Base-by-base conservation (phyloP, 92 coral and sea anemone species). In the Desmophyllum pertusum region DNA sequence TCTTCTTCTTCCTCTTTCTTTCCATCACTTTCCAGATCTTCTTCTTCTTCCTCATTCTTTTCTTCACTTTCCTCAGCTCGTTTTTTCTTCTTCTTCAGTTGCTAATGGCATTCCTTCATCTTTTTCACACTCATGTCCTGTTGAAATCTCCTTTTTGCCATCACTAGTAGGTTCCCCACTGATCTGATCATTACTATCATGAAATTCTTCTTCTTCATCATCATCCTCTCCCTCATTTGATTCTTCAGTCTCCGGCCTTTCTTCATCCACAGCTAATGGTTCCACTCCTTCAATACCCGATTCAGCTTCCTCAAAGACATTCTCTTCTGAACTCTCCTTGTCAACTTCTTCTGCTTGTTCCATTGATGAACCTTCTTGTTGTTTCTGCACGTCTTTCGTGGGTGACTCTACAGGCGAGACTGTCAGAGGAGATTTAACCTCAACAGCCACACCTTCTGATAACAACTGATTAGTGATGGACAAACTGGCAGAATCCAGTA, bases 311-410 rank as follows among this genome's bases (percentile, higher is more conserved):
- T 46, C 39, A 64, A 43, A 76, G 31, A 46, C 43, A 3, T 75
- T 61, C 37, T 75, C 86, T 15, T 83, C 81, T 17, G 86, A 83
- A 57, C 79, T 63, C 35, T 73, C 70, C 48, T 59, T 39, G 19
- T 51, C 25, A 15, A 36, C 55, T 63, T 35, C 17, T n/a, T 59
- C 80, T 27, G 25, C 80, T 73, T 73, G 72, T 3, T 71, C 75
- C 8, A 2, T 39, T 31, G 46, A 46, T 35, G 25, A 80, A 45
- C 45, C 39, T 4, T 37, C 50, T 10, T 29, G 38, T 6, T 41
- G 25, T 2, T 39, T 68, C 25, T 23, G 64, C 19, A 4, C 4
- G 17, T 23, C 75, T 69, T 67, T 68, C 35, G n/a, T n/a, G n/a
- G n/a, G n/a, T n/a, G n/a, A n/a, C n/a, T n/a, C n/a, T n/a, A 52